These are phyloP conservation scores for Catharus ustulatus DNA, from an alignment of 2,797 vertebrate genomes.

Conservation along the genomic window DNA sequence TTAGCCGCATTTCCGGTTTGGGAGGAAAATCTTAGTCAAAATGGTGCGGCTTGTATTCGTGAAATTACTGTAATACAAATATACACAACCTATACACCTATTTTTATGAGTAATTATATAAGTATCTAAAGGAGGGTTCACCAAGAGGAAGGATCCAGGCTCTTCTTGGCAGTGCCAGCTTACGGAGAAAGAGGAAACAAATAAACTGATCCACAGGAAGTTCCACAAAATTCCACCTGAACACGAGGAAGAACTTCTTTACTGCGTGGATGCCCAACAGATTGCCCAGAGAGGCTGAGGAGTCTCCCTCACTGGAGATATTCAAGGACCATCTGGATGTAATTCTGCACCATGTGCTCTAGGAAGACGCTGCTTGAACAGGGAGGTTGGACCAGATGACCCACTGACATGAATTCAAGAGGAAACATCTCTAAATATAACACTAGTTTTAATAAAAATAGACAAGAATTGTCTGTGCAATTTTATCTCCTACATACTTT, in stretches of 20 bases:
- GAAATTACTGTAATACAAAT: neutral
- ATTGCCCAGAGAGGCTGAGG: neutral
- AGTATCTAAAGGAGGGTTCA: neutral
- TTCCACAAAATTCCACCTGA: neutral
- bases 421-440: neutral
- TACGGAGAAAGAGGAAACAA: neutral
- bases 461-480: neutral
- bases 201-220: neutral
- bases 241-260: rapidly evolving
- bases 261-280: neutral
- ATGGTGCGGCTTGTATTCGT: too few relatives aligned
- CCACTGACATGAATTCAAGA: neutral
- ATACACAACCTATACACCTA: too few relatives aligned
- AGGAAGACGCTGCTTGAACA: neutral
- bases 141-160: neutral
- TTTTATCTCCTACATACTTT: neutral
- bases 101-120: too few relatives aligned
- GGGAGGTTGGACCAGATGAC: neutral
- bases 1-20: too few relatives aligned
- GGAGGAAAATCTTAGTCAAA: too few relatives aligned
- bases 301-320: neutral
- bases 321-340: neutral
- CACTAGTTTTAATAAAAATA: neutral
- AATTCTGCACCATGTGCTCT: neutral
- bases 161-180: neutral